Evolutionary conservation across 2,888 invertebrate genomes (phyloP).

Genomic region (Lepidocyrtinus sp.): DNA sequence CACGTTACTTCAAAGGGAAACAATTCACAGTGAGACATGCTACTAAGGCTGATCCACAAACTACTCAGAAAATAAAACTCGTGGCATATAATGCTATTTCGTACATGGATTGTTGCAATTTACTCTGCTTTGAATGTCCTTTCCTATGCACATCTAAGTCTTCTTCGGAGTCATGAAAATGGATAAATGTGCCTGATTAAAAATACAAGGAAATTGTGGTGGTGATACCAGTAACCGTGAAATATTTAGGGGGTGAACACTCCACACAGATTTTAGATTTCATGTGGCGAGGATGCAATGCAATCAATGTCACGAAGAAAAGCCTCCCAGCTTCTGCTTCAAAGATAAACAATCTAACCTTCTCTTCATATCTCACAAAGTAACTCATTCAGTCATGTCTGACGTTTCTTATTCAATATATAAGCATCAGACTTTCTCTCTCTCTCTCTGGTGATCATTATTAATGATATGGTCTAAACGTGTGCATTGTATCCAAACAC

Average conservation of each 20-base stretch:
- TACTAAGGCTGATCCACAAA: no score
- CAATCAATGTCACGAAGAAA: conserved; percentile 13
- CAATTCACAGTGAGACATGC: no score
- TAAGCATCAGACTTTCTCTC: no score
- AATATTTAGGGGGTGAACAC: not conserved
- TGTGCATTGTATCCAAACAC: no score
- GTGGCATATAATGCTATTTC: not conserved
- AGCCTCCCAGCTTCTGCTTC: no score
- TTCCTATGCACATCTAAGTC: not conserved
- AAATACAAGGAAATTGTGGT: conserved; percentile 7
- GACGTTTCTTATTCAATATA: not conserved
- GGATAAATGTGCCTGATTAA: not conserved
- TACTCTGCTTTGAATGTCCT: not conserved
- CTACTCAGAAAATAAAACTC: no score
- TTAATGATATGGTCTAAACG: conserved; percentile 35
- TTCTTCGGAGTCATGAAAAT: not conserved
- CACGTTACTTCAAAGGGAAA: conserved; percentile 25
- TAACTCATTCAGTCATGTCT: not conserved
- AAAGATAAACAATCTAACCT: conserved; percentile 11
- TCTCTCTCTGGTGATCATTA: conserved; percentile 24
- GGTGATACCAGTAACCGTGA: not conserved
- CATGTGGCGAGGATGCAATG: conserved; percentile 4
- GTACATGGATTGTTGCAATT: not conserved
- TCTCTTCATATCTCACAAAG: not conserved
- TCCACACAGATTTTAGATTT: conserved; percentile 9